Percentiles rank a stretch among this genome's conserved stretches.
Evolutionary conservation across 2,113 vertebrate genomes (phyloP).

Genomic region (Patagioenas fasciata): DNA sequence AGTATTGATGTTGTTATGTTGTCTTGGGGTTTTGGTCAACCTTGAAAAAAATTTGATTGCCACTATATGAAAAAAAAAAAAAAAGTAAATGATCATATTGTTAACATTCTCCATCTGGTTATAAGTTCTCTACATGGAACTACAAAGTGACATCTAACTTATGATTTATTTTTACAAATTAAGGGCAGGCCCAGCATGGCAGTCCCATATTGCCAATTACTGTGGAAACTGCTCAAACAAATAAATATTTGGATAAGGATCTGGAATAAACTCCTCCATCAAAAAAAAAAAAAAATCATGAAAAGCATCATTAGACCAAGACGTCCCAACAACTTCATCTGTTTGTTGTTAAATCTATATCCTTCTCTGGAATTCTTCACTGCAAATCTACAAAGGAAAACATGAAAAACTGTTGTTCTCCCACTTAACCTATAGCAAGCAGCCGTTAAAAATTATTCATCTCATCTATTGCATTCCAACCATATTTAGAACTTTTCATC

Average conservation of each 20-base stretch:
- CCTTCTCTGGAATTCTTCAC: neutral
- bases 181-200: neutral
- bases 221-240: conserved; percentile 58
- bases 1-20: neutral
- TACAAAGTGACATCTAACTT: neutral
- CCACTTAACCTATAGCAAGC: neutral
- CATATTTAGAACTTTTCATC: neutral
- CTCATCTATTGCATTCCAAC: conserved; percentile 8
- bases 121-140: neutral
- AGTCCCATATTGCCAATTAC: neutral
- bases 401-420: conserved; percentile 17
- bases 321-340: neutral
- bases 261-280: neutral
- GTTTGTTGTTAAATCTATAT: neutral
- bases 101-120: neutral
- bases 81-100: neutral
- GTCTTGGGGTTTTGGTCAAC: neutral
- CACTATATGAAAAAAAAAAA: neutral
- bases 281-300: neutral
- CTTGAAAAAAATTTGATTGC: neutral
- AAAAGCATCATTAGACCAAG: neutral
- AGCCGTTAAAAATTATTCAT: neutral
- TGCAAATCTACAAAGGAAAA: neutral
- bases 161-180: conserved; percentile 25
- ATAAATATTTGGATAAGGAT: conserved; percentile 52